Percentiles rank a stretch among this genome's conserved stretches.
Evolutionary conservation across 2,888 invertebrate species (phyloP).

Genomic region (Metopia argyrocephala): DNA sequence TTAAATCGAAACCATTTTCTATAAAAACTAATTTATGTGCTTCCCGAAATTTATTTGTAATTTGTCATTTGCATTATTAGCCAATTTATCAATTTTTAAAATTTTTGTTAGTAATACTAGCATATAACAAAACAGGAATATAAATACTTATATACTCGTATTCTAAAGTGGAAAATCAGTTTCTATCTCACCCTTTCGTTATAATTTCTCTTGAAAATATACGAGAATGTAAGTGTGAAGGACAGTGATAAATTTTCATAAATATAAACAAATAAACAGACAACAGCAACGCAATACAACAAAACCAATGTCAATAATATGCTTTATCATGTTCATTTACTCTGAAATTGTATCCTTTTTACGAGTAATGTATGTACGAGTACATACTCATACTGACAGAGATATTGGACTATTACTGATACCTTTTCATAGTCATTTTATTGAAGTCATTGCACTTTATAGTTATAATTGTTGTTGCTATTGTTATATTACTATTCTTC

Average conservation of each 20-base stretch:
- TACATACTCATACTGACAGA: no score
- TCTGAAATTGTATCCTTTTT: constrained; percentile 49
- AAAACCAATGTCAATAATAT: constrained; percentile 47
- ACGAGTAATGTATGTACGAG: no score
- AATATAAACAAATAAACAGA: constrained; percentile 21
- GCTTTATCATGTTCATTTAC: constrained; percentile 39
- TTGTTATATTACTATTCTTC: background rate
- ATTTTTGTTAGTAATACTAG: constrained; percentile 29
- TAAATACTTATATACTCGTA: background rate
- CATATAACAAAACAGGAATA: background rate
- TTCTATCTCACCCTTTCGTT: no score
- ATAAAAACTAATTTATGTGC: no score
- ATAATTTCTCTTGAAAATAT: background rate
- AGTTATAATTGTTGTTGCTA: background rate
- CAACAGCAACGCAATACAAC: background rate
- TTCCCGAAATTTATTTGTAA: no score
- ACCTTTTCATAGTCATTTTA: background rate
- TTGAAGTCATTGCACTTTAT: background rate
- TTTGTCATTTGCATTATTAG: no score
- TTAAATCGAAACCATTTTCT: no score
- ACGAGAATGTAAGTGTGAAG: no score
- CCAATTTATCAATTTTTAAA: no score
- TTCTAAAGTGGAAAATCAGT: background rate
- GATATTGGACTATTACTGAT: no score
- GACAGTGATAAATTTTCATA: constrained; percentile 50